Percentiles rank a stretch among this genome's conserved stretches.
phyloP scores from a whole-genome alignment of 2,888 invertebrate genomes.

The Ornithoptera priamus region DNA sequence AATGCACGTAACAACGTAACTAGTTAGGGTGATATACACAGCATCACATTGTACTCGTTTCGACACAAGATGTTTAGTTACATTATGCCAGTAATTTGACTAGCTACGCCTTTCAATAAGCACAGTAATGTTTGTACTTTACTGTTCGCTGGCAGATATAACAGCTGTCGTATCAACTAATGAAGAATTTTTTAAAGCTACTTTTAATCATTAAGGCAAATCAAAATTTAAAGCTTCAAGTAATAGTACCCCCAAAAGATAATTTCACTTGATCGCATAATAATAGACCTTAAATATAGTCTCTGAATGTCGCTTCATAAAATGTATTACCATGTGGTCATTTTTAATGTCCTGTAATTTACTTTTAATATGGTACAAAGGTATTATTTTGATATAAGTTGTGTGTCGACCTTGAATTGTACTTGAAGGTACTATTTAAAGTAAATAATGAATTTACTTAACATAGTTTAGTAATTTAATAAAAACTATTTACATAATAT shows the following conservation, averaged over 20 bases:
- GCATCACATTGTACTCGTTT: too few species aligned
- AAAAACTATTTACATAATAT: too few species aligned
- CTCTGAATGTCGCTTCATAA: slow-evolving; percentile 3
- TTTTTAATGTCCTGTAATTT: slow-evolving; percentile 13
- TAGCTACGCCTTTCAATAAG: too few species aligned
- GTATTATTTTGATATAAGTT: not conserved
- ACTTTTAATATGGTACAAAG: slow-evolving; percentile 3
- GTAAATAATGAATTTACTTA: not conserved
- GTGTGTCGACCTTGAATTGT: not conserved
- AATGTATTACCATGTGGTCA: slow-evolving; percentile 4
- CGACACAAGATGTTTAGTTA: too few species aligned
- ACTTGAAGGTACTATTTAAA: not conserved
- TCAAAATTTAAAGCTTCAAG: not conserved
- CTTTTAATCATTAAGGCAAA: not conserved
- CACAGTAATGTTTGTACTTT: too few species aligned
- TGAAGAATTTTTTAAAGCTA: not conserved
- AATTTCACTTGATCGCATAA: slow-evolving; percentile 36
- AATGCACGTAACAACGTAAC: too few species aligned
- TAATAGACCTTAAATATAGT: slow-evolving; percentile 32
- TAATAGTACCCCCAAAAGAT: not conserved
- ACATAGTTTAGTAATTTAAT: not conserved
- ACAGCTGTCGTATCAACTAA: too few species aligned
- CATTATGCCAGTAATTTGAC: too few species aligned
- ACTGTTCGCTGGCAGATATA: too few species aligned
- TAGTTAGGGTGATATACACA: too few species aligned